Evolutionary conservation across 2,797 vertebrate genomes (phyloP), one percentile per base, ranked within the genome.

Genomic region (Phataginus tetradactyla): DNA sequence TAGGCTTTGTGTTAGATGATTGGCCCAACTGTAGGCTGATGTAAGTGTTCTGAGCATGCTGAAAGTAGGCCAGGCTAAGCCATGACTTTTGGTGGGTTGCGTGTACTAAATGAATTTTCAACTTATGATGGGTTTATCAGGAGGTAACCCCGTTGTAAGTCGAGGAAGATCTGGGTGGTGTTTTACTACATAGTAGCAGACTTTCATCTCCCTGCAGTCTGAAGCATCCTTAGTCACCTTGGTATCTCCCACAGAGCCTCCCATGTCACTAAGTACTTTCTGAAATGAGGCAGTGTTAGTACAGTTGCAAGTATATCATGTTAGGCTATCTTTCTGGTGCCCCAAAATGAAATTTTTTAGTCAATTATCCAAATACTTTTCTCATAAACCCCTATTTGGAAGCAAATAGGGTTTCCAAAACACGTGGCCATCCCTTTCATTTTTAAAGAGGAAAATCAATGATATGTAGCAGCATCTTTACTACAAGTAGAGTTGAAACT

Each of bases 401-500:
- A 96, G 59, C 5, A 91, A 84, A 90, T 23, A 53, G 12, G 80
- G 21, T 13, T 85, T 78, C 21, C 7, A 55, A 74, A 87, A 63
- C 12, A 63, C 3, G 0, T 17, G 45, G 6, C 34, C 72, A 5
- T 20, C 12, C 57, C 87, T 71, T 91, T 91, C 42, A 39, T 34
- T 45, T 90, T 53, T 86, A 68, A 71, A 49, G 23, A 83, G 64
- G 42, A 91, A 75, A 34, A 74, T 92, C 85, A 85, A 81, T 51
- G 32, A 61, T 37, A 32, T 11, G 32, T 34, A 86, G 39, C 45
- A 53, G 45, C 10, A 53, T 59, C 23, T 34, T 75, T 57, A 69
- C 45, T 53, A 13, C 75, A 89, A 39, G 32, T 13, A 66, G n/a
- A 74, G 39, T 29, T 88, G 34, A 39, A 7, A 93, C 39, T 74